These are phyloP conservation scores for Psilopsiagon aymara DNA, from an alignment of 2,113 vertebrate species.

Conservation along the genomic window DNA sequence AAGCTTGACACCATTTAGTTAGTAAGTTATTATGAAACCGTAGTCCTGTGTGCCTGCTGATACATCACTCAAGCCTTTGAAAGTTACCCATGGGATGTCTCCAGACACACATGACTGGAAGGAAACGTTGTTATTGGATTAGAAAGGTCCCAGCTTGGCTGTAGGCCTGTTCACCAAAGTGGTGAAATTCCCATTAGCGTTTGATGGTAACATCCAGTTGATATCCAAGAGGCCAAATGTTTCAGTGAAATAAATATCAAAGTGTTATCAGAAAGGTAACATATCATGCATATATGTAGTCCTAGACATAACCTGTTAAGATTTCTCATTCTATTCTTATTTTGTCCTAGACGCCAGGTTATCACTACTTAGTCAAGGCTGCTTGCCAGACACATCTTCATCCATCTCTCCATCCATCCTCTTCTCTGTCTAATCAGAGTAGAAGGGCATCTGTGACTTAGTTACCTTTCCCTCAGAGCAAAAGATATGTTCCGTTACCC, in stretches of 20 bases:
- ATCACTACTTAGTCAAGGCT: neutral
- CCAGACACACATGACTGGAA: neutral
- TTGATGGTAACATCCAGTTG: neutral
- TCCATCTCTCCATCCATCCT: neutral
- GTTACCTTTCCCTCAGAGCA: neutral
- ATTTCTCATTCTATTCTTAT: neutral
- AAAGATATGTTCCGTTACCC: neutral
- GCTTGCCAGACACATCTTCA: neutral
- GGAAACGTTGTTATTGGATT: neutral
- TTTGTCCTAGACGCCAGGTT: neutral
- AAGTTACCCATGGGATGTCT: neutral
- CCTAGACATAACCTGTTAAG: neutral
- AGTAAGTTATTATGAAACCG: neutral
- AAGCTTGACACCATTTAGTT: neutral
- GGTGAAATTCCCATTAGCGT: neutral
- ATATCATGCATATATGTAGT: neutral
- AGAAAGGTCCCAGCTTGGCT: neutral
- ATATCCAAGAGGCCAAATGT: neutral
- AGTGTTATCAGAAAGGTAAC: neutral
- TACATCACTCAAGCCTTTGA: neutral
- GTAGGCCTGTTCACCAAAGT: neutral
- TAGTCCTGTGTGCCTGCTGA: neutral
- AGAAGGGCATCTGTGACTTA: neutral
- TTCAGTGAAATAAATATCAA: neutral
- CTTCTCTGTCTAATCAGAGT: neutral